Evolutionary conservation across 2,888 invertebrate species (phyloP), one percentile per base, ranked within the genome.

Genomic region (Neria commutata): DNA sequence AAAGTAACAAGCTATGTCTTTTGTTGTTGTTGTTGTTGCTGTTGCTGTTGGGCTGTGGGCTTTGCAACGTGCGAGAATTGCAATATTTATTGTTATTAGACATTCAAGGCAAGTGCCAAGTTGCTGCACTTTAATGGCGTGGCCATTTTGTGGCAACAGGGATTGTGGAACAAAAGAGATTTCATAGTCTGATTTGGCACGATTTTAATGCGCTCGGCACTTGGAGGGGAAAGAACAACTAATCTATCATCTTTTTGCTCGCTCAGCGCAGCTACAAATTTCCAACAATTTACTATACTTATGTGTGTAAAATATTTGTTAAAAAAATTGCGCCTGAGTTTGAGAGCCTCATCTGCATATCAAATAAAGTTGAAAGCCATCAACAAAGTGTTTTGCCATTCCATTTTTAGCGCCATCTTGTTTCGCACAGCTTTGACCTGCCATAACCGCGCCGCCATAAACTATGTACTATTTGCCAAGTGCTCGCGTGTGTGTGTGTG

Each of bases 361-460:
- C 54, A 54, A 54, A 54, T 54, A 46, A 54, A 46, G 10, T 54
- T 11, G 16, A 34, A 51, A 29, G 10, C 24, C 21, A 51, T 71
- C 69, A 71, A 70, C 67, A 69, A 70, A 69, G 66, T 67, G 66
- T 63, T 71, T 69, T 69, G 69, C 69, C 71, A 66, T 65, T 65
- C 61, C 65, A 62, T 70, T 53, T 72, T 70, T 69, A 72, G 64
- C 72, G 71, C 69, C 71, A 72, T 66, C 70, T 69, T 70, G 65
- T 60, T 51, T 53, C 24, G 11, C 16, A 4, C 37, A n/a, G 37
- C 4, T n/a, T 4, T n/a, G 8, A n/a, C 37, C 42, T 14, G 42
- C 5, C 42, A 2, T n/a, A n/a, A 6, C 21, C 17, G 19, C 4
- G n/a, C 37, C n/a, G n/a, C 17, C 42, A 42, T 42, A 42, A 42